These are phyloP conservation scores for Stenodema calcarata DNA, from an alignment of 2,888 invertebrate species.

Conservation along the genomic window DNA sequence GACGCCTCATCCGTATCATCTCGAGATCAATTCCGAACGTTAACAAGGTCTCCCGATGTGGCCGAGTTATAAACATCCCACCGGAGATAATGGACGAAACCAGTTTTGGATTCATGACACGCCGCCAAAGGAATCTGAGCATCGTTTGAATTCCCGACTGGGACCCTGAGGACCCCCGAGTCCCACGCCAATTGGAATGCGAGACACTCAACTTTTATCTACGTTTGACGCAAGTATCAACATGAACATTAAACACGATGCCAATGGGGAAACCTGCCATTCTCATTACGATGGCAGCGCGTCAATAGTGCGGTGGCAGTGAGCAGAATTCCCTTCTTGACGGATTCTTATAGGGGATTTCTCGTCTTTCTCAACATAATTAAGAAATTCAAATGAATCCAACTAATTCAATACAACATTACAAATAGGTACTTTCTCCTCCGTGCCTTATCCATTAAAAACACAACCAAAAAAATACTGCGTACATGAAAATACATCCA, in stretches of 20 bases:
- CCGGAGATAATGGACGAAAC: constrained; percentile 11
- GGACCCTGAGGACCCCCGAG: not conserved
- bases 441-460: too few relatives aligned
- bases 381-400: too few relatives aligned
- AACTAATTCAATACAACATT: too few relatives aligned
- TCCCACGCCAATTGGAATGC: constrained; percentile 19
- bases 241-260: not conserved
- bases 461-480: too few relatives aligned
- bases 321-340: too few relatives aligned
- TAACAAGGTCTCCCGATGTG: not conserved
- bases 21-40: not conserved
- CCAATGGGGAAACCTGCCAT: not conserved
- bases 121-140: constrained; percentile 30
- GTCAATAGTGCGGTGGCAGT: too few relatives aligned
- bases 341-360: too few relatives aligned
- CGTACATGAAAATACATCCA: too few relatives aligned
- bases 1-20: not conserved
- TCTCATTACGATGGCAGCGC: not conserved
- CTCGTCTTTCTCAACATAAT: too few relatives aligned
- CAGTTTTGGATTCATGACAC: constrained; percentile 23
- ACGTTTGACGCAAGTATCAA: not conserved
- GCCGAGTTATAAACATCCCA: not conserved
- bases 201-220: not conserved
- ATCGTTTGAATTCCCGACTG: not conserved
- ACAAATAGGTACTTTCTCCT: too few relatives aligned